Evolutionary conservation across 2,113 vertebrate species (phyloP).

Genomic region (Clarias magur): DNA sequence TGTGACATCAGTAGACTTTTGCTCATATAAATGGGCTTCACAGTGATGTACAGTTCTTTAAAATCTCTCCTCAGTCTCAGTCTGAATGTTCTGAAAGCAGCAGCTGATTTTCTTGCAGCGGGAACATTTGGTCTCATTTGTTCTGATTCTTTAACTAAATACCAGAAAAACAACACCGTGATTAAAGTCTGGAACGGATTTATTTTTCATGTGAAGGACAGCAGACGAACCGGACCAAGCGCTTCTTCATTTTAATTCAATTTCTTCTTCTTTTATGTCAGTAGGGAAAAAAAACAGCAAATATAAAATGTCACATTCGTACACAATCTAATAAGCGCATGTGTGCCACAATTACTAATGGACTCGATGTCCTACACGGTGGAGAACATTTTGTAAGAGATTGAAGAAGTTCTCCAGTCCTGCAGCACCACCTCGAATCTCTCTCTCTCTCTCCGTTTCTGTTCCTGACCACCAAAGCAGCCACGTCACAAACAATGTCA

Average conservation of each 20-base stretch:
- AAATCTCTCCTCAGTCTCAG: not conserved
- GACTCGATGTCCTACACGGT: not conserved
- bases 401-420: not conserved
- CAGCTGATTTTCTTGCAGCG: not conserved
- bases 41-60: not conserved
- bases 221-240: not conserved
- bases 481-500: conserved; percentile 74
- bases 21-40: not conserved
- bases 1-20: not conserved
- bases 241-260: not conserved
- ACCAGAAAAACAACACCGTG: not conserved
- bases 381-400: not conserved
- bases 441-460: conserved; percentile 21
- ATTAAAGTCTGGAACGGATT: not conserved
- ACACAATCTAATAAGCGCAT: not conserved
- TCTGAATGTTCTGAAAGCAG: not conserved
- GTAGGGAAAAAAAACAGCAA: not conserved
- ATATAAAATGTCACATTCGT: not conserved
- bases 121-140: not conserved
- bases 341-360: not conserved
- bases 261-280: not conserved
- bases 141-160: not conserved
- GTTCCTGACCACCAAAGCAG: conserved; percentile 62
- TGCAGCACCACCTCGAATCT: not conserved
- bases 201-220: not conserved